Percentiles rank a stretch among this genome's conserved stretches.
These are phyloP conservation scores for Numida meleagris DNA, from an alignment of 2,113 vertebrate species.

Conservation along the genomic window DNA sequence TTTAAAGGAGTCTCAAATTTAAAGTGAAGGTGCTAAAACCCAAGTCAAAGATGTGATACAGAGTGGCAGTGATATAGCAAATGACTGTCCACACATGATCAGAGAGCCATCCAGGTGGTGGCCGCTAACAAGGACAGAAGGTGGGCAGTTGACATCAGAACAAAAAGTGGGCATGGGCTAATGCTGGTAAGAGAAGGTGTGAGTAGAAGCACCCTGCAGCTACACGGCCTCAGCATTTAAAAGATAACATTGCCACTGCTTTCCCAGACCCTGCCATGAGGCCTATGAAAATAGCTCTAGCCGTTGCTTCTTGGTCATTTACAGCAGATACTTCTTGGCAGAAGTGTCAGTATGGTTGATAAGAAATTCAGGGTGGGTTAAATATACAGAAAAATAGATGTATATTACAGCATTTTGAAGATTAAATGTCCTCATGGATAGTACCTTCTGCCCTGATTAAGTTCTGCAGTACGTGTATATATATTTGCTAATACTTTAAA, in stretches of 20 bases:
- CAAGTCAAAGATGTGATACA: background rate
- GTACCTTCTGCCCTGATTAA: background rate
- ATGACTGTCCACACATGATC: background rate
- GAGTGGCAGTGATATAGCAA: background rate
- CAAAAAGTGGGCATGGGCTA: accelerated
- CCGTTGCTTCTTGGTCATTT: background rate
- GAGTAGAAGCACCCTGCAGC: accelerated
- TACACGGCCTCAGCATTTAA: accelerated
- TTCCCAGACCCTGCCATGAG: background rate
- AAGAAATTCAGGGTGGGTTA: background rate
- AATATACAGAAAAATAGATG: background rate
- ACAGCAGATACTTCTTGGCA: conserved; percentile 19
- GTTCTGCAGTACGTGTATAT: background rate
- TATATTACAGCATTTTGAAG: background rate
- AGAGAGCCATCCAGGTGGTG: background rate
- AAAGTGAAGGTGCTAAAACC: background rate
- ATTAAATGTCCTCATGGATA: background rate
- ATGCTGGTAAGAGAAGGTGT: background rate
- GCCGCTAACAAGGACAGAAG: background rate
- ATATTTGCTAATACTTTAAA: background rate
- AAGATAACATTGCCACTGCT: background rate
- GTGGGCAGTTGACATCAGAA: background rate
- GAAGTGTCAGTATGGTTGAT: background rate
- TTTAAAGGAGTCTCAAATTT: background rate
- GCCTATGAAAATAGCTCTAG: background rate